These are phyloP conservation scores for Notamacropus eugenii DNA, from an alignment of 2,797 vertebrate species.

Conservation along the genomic window DNA sequence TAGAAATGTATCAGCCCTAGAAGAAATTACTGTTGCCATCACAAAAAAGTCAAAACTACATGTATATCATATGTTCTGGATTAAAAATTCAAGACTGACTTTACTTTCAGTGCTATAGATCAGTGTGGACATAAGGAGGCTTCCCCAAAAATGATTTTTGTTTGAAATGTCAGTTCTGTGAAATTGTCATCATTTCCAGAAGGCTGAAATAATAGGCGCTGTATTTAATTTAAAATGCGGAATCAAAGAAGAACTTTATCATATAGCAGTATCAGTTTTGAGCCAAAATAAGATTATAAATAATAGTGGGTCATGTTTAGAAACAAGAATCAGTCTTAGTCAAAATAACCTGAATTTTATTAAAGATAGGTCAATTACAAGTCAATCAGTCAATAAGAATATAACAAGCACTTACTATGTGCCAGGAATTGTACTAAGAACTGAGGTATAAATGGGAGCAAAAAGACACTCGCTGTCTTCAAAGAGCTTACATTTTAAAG, in stretches of 20 bases:
- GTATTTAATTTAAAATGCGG: constrained; percentile 63
- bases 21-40: constrained; percentile 69
- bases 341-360: neutral
- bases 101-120: constrained; percentile 25
- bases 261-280: constrained; percentile 16
- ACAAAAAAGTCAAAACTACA: constrained; percentile 59
- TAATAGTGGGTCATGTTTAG: constrained; percentile 36
- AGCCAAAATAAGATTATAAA: constrained; percentile 54
- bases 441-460: neutral
- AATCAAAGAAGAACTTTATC: constrained; percentile 47
- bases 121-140: constrained; percentile 4
- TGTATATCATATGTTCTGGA: constrained; percentile 31
- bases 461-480: neutral
- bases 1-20: constrained; percentile 31
- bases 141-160: constrained; percentile 56
- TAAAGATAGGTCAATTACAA: constrained; percentile 55
- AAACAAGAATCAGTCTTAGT: constrained; percentile 31
- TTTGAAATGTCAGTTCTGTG: constrained; percentile 74
- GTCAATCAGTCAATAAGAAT: neutral
- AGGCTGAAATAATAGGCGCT: constrained; percentile 59
- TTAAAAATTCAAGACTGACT: constrained; percentile 59
- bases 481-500: neutral
- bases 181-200: constrained; percentile 55
- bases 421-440: neutral
- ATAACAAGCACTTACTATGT: neutral